Base-by-base conservation (phyloP, 2,113 vertebrate genomes). In the Dasyornis broadbenti region DNA sequence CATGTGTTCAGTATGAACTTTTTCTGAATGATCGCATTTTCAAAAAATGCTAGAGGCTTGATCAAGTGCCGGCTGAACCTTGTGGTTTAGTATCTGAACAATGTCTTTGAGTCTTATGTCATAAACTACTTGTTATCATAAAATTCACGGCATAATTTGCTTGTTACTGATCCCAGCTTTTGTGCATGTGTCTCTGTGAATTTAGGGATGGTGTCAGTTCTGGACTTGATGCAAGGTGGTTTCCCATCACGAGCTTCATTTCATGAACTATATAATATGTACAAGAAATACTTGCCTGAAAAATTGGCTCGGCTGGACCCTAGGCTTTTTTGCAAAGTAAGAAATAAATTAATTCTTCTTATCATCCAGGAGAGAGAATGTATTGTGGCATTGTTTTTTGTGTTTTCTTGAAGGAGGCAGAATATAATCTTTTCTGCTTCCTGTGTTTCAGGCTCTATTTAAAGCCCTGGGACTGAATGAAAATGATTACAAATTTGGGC, bases 221-320 rank as follows among this genome's bases (percentile, higher is more conserved):
- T 99, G 98, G 99, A 99, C 96, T 97, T 99, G 95, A 99, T 99
- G 99, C 99, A 99, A 97, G 99, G 99, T 19, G 99, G 99, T 26
- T 99, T 99, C 94, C 99, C 99, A 2, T 99, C 99, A 27, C 97
- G 99, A 78, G 99, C 99, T 44, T 99, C 99, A 2, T 99, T 99
- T 98, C 99, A 99, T 16, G 99, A 99, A n/a, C 98, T 99, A 11
- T 99, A 99, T 97, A 99, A 99, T 95, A 99, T 99, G 99, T 99
- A 99, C 96, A 99, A 99, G 97, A 98, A 99, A 82, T 99, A 99
- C 86, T 98, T 99, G 98, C 99, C 99, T 23, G 98, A 98, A 60
- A 99, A 99, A 86, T 97, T 99, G 73, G 98, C 98, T 65, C 98
- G 99, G 11, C 97, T 99, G 73, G 99, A 99, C 97, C 99, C 99